Evolutionary conservation across 2,797 vertebrate genomes (phyloP), one percentile per base, ranked within the genome.

Genomic region (Artibeus lituratus): DNA sequence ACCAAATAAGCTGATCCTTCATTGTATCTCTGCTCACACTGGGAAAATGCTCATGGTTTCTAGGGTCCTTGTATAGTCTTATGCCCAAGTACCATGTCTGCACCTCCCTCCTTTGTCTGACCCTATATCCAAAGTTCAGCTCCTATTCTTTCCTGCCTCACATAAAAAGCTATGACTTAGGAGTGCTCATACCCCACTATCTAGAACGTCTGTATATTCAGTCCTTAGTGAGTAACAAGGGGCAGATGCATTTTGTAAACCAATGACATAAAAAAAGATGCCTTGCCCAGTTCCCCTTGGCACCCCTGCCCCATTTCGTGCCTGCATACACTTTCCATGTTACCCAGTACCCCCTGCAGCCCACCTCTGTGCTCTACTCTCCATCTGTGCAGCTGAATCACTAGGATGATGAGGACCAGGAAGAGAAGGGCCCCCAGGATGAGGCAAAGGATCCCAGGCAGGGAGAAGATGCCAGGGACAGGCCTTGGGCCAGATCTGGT

Each of bases 391-490:
- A 80, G 37, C 55, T 80, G 86, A 87, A 9, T 87, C n/a, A 39
- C 94, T 62, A 94, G 47, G 62, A 92, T 44, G 35, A 94, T 0
- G 2, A 96, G 69, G 37, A 91, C 81, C 55, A 96, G 62, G 49
- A 92, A 80, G 32, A 97, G 94, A 90, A 95, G 70, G 5, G 35
- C 0, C 7, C 94, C 96, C 37, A 94, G 67, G 37, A 76, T 44
- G n/a, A 94, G 6, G 82, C 92, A 96, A 37, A 97, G 51, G 55
- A 87, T 62, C 18, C 12, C 55, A 76, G 87, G 78, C 4, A 95
- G n/a, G 26, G 92, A 92, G 42, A 90, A 70, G 7, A 65, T 35
- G 2, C 21, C 85, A 29, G 32, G 37, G 18, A 55, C 29, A 10
- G 15, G 10, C 12, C 6, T 32, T 77, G 55, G n/a, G 19, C 11